Evolutionary conservation across 1,140 invertebrate species (phyloP).

Genomic region (Nylanderia fulva): DNA sequence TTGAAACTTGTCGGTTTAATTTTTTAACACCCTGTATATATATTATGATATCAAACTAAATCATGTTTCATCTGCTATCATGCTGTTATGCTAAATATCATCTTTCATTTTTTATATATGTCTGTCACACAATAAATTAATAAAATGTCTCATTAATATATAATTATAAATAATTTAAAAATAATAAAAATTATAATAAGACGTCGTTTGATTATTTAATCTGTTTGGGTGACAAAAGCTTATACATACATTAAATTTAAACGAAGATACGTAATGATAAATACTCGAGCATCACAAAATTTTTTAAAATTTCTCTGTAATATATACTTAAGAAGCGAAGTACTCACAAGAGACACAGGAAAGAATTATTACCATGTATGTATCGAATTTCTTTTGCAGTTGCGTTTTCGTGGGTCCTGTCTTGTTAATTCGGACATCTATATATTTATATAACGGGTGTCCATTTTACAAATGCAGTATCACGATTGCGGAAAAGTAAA

Average conservation of each 20-base stretch:
- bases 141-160: neutral
- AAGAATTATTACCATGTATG: neutral
- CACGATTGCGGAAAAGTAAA: slow-evolving; percentile 15
- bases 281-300: slow-evolving; percentile 8
- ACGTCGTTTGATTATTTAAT: no score
- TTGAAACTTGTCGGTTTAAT: no score
- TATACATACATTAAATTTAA: neutral
- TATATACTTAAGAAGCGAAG: slow-evolving; percentile 22
- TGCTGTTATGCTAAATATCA: neutral
- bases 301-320: neutral
- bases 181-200: no score
- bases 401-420: slow-evolving; percentile 19
- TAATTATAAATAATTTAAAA: no score
- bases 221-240: neutral
- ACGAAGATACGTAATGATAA: neutral
- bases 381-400: neutral
- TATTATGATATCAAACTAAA: neutral
- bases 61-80: neutral
- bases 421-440: slow-evolving; percentile 4
- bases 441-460: neutral
- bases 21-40: no score
- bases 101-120: neutral
- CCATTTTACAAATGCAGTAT: slow-evolving; percentile 55
- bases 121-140: neutral
- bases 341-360: neutral